phyloP scores from a whole-genome alignment of 2,113 vertebrate genomes.

The Vidua macroura region DNA sequence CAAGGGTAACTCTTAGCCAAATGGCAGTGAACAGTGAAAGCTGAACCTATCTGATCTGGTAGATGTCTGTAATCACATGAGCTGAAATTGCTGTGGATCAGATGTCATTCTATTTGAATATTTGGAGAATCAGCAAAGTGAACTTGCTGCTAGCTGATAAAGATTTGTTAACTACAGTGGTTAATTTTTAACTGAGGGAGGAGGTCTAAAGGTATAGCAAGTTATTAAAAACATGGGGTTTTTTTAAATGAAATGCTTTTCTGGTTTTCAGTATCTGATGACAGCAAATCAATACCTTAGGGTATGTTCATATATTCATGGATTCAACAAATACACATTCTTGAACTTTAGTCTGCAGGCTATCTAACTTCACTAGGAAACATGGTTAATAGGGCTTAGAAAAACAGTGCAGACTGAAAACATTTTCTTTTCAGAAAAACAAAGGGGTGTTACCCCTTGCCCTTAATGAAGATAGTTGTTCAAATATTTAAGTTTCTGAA shows the following conservation, averaged over 20 bases:
- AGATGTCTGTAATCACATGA: constrained; percentile 10
- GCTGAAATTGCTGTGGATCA: constrained; percentile 25
- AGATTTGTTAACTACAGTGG: constrained; percentile 9
- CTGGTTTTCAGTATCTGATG: background rate
- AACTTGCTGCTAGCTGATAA: constrained; percentile 16
- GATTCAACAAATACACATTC: constrained; percentile 1
- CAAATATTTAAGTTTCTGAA: constrained; percentile 60
- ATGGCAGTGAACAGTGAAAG: constrained; percentile 11
- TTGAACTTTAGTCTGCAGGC: constrained; percentile 31
- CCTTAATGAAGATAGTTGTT: constrained; percentile 39
- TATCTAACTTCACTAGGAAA: constrained; percentile 4
- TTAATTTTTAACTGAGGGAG: constrained; percentile 26
- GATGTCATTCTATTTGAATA: constrained; percentile 33
- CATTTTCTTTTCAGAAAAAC: constrained; percentile 43
- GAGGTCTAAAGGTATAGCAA: background rate
- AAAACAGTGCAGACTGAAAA: constrained; percentile 26
- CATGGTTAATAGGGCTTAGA: background rate
- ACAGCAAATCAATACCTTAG: constrained; percentile 1
- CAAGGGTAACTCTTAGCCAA: constrained; percentile 35
- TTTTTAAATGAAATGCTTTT: constrained; percentile 15
- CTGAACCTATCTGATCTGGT: constrained; percentile 16
- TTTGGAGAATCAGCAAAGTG: constrained; percentile 57
- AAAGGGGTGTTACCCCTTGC: constrained; percentile 9
- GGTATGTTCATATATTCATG: background rate
- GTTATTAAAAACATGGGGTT: background rate